Evolutionary conservation across 2,113 vertebrate species (phyloP), one percentile per base, ranked within the genome.

Genomic region (Pampusana beccarii): DNA sequence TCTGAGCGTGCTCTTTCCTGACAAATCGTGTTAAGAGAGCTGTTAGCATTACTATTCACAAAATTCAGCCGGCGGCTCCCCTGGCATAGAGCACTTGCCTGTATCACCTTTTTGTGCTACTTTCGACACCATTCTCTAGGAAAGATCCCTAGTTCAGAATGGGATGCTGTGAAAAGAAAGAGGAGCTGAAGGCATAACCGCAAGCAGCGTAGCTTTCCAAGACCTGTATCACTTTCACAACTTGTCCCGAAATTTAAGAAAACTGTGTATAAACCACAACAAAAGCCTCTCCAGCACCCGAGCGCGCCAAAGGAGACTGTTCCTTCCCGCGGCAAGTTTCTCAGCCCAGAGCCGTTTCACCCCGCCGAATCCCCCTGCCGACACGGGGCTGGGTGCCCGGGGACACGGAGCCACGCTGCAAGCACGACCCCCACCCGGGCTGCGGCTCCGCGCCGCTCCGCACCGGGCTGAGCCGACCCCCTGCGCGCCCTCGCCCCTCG

Each of bases 271-370:
- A 28, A 74, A 60, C n/a, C 53, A 10, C 56, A 36, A 10, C 16
- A 20, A 13, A 19, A 67, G 23, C 24, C 6, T 1, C 6, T 8
- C 25, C 51, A 2, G 13, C 54, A 19, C 50, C 26, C 50, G 13
- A n/a, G 12, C 9, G 1, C 29, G 11, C 20, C 11, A 0, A 6
- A 14, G 31, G 23, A 15, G 48, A 4, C 50, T 3, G 8, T 2
- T 8, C 2, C 40, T 4, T 6, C 18, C 56, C 26, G 10, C 9
- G 1, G 9, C 16, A 16, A 13, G 8, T 5, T 28, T 5, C 38
- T 23, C 20, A 2, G 3, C 15, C 19, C 54, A 13, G 18, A 10
- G 51, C 29, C 3, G 36, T 8, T 14, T 3, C 44, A 21, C 14
- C 14, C 23, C 5, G 26, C 14, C 1, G n/a, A 4, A 8, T 57